These are phyloP conservation scores for Drosophila flavopinicola DNA, from an alignment of 2,888 invertebrate genomes.

Conservation along the genomic window DNA sequence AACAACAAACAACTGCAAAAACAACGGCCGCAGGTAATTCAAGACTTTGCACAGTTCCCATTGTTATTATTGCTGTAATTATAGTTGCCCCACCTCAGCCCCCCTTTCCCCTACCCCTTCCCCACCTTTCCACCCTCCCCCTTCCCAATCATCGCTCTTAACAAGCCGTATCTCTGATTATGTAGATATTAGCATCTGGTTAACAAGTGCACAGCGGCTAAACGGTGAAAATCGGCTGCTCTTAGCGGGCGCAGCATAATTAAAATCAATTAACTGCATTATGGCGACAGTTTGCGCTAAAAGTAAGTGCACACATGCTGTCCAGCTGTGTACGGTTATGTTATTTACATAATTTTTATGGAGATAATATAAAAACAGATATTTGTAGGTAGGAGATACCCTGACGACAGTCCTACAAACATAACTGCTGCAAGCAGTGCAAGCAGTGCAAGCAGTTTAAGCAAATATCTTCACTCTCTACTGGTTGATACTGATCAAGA, in stretches of 20 bases:
- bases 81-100: slow-evolving; percentile 14
- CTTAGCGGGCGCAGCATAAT: slow-evolving; percentile 71
- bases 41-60: slow-evolving; percentile 65
- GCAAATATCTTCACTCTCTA: too few species aligned
- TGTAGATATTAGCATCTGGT: slow-evolving; percentile 71
- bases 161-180: slow-evolving; percentile 27
- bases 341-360: too few species aligned
- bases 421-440: too few species aligned
- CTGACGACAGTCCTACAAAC: too few species aligned
- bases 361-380: too few species aligned
- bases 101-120: not conserved
- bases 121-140: not conserved
- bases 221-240: slow-evolving; percentile 74
- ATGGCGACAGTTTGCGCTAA: slow-evolving; percentile 41
- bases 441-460: too few species aligned
- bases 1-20: slow-evolving; percentile 3
- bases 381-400: too few species aligned
- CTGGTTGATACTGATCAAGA: too few species aligned
- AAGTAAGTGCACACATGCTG: slow-evolving; percentile 26
- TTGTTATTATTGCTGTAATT: slow-evolving; percentile 69
- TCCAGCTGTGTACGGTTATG: too few species aligned
- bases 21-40: slow-evolving; percentile 55
- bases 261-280: slow-evolving; percentile 70
- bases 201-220: slow-evolving; percentile 74
- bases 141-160: not conserved